phyloP scores from a whole-genome alignment of 2,113 vertebrate genomes.

The Tyto alba region DNA sequence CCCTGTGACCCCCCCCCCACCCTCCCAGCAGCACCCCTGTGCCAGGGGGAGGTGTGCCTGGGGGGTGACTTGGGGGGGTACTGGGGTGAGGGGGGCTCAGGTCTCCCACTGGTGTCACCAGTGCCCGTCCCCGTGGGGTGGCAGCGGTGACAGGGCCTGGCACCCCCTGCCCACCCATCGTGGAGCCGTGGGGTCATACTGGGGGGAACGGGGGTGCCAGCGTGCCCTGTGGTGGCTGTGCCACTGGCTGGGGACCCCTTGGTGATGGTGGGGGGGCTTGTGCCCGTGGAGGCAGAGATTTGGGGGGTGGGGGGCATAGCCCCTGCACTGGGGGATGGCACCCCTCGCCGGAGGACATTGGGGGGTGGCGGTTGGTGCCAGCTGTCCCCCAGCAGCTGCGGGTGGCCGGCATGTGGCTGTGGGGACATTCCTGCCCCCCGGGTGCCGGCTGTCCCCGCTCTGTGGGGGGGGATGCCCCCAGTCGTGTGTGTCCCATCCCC shows the following conservation, averaged over 20 bases:
- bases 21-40: not conserved
- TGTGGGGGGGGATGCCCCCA: not conserved
- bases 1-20: not conserved
- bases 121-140: not conserved
- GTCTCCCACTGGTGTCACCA: not conserved
- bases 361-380: not conserved
- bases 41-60: not conserved
- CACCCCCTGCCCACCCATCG: rapidly evolving
- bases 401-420: not conserved
- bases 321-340: not conserved
- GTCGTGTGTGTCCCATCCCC: not conserved
- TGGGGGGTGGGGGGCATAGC: too few species aligned
- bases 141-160: not conserved
- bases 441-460: not conserved
- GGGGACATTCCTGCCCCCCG: not conserved
- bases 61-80: not conserved
- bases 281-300: not conserved
- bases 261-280: not conserved
- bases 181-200: not conserved
- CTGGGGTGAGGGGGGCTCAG: not conserved
- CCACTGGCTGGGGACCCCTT: not conserved
- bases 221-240: rapidly evolving
- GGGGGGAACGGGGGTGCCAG: not conserved
- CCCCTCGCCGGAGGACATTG: not conserved
- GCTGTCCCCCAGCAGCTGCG: conserved; percentile 16